Percentiles rank a stretch among this genome's conserved stretches.
phyloP scores from a whole-genome alignment of 2,113 vertebrate species.

The Cyphomyrus discorhynchus region DNA sequence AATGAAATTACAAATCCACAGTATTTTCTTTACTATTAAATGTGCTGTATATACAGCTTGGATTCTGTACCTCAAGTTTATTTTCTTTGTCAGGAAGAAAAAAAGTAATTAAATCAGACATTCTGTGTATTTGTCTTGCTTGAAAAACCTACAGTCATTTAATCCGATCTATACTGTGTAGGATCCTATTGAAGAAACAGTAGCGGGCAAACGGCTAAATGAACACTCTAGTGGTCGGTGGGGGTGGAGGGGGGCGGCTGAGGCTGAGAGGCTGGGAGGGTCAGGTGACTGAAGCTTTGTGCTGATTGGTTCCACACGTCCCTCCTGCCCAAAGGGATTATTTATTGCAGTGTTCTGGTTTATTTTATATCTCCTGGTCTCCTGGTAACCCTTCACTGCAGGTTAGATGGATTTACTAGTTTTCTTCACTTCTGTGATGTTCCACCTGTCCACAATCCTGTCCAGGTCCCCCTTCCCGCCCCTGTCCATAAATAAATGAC shows the following conservation, averaged over 20 bases:
- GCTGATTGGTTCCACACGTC: background rate
- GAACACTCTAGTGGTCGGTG: background rate
- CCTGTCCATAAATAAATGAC: background rate
- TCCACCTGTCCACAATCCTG: background rate
- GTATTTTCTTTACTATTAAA: constrained; percentile 24
- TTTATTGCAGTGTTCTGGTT: background rate
- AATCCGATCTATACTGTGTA: background rate
- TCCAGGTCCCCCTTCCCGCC: background rate
- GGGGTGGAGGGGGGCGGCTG: background rate
- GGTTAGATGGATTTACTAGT: background rate
- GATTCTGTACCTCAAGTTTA: background rate
- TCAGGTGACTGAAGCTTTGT: background rate
- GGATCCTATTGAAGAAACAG: background rate
- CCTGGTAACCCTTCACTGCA: background rate
- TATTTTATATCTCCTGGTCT: background rate
- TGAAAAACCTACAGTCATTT: background rate
- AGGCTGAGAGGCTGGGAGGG: background rate
- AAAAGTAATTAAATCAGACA: background rate
- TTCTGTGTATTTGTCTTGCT: background rate
- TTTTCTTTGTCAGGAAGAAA: background rate
- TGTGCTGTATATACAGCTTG: background rate
- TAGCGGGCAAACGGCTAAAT: background rate
- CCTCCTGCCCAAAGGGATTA: background rate
- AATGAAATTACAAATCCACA: constrained; percentile 22
- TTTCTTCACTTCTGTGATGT: background rate